Base-by-base conservation (phyloP, 2,113 vertebrate species). In the Andinoacara biseriatus region DNA sequence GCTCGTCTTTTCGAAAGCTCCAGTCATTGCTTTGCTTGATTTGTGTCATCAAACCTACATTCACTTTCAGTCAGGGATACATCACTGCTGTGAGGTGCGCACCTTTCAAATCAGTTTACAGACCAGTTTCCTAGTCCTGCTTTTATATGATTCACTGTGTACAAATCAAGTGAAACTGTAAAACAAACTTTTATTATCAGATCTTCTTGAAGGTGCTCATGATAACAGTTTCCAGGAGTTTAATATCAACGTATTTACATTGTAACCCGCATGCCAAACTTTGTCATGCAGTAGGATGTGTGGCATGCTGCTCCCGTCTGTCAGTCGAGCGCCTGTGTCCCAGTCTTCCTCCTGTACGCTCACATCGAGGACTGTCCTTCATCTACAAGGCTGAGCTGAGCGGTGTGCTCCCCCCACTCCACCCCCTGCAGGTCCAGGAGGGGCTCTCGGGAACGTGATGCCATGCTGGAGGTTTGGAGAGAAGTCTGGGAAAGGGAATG, bases 321-420 rank as follows among this genome's bases (percentile, higher is more conserved):
- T 60, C 20, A 22, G 54, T 85, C 67, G 58, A 9, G 67, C 8
- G 43, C 9, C 60, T 5, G 49, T 10, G 56, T 74, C 52, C 5
- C 0, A 1, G 22, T 54, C 74, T 18, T 0, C 33, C 5, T 77
- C 22, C 31, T 29, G 49, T 58, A 33, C 1, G 40, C 61, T 95
- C 91, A 96, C 84, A 90, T 85, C 1, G 91, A 90, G 1, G 94
- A 94, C 52, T 82, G 93, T 33, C 94, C 94, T 82, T 96, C 96
- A 35, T 96, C 91, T 29, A 96, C 93, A 82, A 95, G 96, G 88
- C 93, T 95, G 84, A 96, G 93, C 81, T 94, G 92, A 63, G 95
- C 87, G 1, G 81, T 67, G 29, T 84, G 91, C 9, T 86, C 83
- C 56, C 82, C 89, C 81, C 90, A 74, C 49, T 87, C 88, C 67